Evolutionary conservation across 2,797 vertebrate species (phyloP).

Genomic region (Cygnus olor): DNA sequence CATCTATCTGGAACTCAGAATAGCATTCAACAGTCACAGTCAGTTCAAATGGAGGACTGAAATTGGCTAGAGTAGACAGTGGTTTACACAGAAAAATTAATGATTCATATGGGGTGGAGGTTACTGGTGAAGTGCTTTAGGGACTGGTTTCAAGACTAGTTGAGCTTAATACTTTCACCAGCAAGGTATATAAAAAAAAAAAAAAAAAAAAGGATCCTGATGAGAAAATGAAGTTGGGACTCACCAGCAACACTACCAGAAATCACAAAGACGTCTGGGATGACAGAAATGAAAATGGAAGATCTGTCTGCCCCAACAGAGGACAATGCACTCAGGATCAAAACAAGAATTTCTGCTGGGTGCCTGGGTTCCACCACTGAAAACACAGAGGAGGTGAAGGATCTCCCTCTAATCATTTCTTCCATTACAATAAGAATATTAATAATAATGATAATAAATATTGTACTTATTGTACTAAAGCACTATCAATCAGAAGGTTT

Average conservation of each 20-base stretch:
- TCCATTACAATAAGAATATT: background rate
- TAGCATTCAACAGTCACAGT: background rate
- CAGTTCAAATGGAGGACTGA: background rate
- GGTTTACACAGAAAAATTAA: background rate
- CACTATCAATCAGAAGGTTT: background rate
- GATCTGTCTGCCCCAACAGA: background rate
- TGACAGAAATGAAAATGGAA: background rate
- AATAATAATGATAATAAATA: no score
- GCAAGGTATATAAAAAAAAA: background rate
- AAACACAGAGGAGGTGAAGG: background rate
- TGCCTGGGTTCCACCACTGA: background rate
- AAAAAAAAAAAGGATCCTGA: background rate
- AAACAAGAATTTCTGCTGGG: background rate
- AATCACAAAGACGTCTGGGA: background rate
- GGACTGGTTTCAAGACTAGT: background rate
- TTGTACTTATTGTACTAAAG: background rate
- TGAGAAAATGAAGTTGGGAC: background rate
- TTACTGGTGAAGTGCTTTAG: background rate
- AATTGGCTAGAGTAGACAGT: background rate
- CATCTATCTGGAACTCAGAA: background rate
- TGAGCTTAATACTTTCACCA: background rate
- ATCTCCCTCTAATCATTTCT: background rate
- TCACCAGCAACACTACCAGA: background rate
- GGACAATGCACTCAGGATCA: accelerated
- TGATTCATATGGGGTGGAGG: background rate